Evolutionary conservation across 2,113 vertebrate genomes (phyloP).

Genomic region (Oreochromis niloticus): DNA sequence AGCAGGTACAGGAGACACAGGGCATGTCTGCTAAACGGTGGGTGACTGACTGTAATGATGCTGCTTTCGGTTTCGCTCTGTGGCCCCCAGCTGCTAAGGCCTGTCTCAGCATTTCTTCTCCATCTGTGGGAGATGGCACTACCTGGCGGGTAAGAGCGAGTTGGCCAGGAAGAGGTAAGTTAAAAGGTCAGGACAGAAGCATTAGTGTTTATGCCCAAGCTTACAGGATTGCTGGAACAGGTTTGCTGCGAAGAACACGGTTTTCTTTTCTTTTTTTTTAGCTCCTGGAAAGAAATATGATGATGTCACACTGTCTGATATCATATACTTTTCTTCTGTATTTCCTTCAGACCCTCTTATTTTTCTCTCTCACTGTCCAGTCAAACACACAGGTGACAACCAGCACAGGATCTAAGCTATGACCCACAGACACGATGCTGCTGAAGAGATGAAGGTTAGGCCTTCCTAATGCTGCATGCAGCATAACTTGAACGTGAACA

Average conservation of each 20-base stretch:
- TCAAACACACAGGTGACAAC: background rate
- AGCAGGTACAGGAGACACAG: constrained; percentile 11
- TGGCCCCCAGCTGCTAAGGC: constrained; percentile 12
- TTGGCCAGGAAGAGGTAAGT: background rate
- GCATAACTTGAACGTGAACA: background rate
- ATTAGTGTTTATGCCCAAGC: background rate
- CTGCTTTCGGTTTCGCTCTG: constrained; percentile 14
- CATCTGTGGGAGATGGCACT: constrained; percentile 14
- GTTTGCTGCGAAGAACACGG: background rate
- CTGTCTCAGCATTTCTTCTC: constrained; percentile 40
- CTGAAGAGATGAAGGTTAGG: background rate
- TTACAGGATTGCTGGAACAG: background rate
- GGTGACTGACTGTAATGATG: constrained; percentile 53
- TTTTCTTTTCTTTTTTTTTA: background rate
- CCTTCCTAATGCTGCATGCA: background rate
- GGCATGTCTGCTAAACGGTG: constrained; percentile 32
- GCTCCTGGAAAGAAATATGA: background rate
- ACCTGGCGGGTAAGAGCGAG: constrained; percentile 1
- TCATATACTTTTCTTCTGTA: background rate
- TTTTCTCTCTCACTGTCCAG: background rate
- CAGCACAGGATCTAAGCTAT: background rate
- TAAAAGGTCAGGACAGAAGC: constrained; percentile 1
- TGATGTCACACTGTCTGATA: background rate
- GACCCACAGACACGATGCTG: background rate
- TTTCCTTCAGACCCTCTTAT: background rate